Base-by-base conservation (phyloP, 2,888 invertebrate genomes). In the Piscicola geometra region DNA sequence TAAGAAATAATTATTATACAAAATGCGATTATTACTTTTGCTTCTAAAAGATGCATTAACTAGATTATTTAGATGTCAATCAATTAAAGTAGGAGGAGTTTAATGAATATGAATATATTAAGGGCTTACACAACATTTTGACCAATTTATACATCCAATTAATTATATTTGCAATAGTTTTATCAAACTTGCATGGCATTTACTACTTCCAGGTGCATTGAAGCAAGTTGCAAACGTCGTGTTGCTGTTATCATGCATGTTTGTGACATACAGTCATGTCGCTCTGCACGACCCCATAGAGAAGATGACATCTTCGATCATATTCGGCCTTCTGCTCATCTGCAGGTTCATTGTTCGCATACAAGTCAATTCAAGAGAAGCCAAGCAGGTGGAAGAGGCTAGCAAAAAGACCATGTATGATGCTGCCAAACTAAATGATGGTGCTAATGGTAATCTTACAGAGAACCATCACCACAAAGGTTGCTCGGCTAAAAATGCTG, bases 221-320 rank as follows among this genome's bases (percentile, higher is more conserved):
- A 96, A 96, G 87, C 93, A 95, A 85, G 89, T 90, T 70, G 93
- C 94, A 66, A 97, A 97, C 86, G 87, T 92, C 15, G 89, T 92
- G 47, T 88, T 97, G 77, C 88, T 97, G 64, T 80, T 91, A 73
- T 87, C 95, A 79, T 95, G 94, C 90, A 84, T 93, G 78, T 89
- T 94, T 86, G 93, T 94, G 50, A 92, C 94, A 75, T 95, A 96
- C 86, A 94, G 94, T 21, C 84, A 85, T 76, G 83, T 80, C 76
- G 82, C 83, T 28, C 80, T 85, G n/a, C 82, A 84, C 67, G 83
- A 85, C 70, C 83, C 83, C 30, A 77, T 85, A 56, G 84, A 86
- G 36, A 82, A 83, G 76, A 84, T 85, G 82, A 84, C 85, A 71
- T 83, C 85, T 28, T 82, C 84, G 2, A 81, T 86, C 5, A 84